Percentiles rank a stretch among this genome's conserved stretches.
These are phyloP conservation scores for Alosa alosa DNA, from an alignment of 2,113 vertebrate species.

Conservation along the genomic window DNA sequence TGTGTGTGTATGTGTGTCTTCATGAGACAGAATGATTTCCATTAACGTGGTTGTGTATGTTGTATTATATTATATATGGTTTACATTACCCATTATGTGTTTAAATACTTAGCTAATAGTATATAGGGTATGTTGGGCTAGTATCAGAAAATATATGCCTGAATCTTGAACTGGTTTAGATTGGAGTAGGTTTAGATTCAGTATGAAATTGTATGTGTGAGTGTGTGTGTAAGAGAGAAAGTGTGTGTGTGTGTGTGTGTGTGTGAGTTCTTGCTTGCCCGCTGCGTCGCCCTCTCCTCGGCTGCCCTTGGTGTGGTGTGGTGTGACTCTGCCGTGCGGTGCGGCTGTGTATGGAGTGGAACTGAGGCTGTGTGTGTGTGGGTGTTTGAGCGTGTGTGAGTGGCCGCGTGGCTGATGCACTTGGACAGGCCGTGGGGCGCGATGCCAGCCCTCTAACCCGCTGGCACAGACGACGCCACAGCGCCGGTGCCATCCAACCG, in stretches of 20 bases:
- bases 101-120: no score
- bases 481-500: constrained; percentile 45
- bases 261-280: not conserved
- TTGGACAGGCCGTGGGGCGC: constrained; percentile 56
- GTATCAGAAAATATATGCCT: no score
- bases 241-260: constrained; percentile 11
- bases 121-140: no score
- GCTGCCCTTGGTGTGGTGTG: constrained; percentile 55
- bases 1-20: constrained; percentile 23
- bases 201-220: constrained; percentile 17
- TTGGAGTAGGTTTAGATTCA: not conserved
- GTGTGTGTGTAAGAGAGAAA: constrained; percentile 1
- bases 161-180: no score
- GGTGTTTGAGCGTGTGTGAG: constrained; percentile 34
- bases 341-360: constrained; percentile 23
- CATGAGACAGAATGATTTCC: not conserved
- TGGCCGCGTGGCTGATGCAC: constrained; percentile 57
- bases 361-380: constrained; percentile 40
- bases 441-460: constrained; percentile 50
- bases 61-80: no score
- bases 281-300: not conserved
- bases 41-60: not conserved
- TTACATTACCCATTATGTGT: no score
- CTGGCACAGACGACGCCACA: constrained; percentile 38
- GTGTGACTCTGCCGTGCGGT: constrained; percentile 49